Base-by-base conservation (phyloP, 1,140 invertebrate species). In the Mizuhopecten yessoensis region DNA sequence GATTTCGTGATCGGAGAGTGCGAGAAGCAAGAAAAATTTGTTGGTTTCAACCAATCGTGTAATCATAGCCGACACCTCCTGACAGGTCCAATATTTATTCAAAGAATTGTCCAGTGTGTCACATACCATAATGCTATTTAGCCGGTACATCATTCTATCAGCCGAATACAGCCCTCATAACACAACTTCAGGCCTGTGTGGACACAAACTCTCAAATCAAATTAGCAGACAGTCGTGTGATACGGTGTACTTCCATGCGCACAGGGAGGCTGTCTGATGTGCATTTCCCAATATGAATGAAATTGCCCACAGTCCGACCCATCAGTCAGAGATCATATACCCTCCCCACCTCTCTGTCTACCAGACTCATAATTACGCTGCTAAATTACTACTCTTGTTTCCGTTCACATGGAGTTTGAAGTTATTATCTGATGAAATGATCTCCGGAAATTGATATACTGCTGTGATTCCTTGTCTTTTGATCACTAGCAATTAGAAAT, bases 151-250 rank as follows among this genome's bases (percentile, higher is more conserved):
- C 45, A 20, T 49, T 49, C 45, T 49, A 49, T 49, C 45, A 49
- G 45, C 45, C 11, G 45, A 49, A 23, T 2, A 49, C 45, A 49
- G 45, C 45, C 45, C 45, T 49, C 15, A 49, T 49, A 49, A 49
- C 45, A 11, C 57, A 17, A 45, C 9, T 45, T 7, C n/a, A 75
- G n/a, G 23, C 57, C 57, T 2, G 57, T 75, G 57, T 75, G 57
- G 57, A 29, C 57, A 75, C 57, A 75, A 75, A 75, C 57, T 75
- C 57, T 75, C 57, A 75, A 75, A 75, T 75, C 57, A 75, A 75
- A 75, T 75, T 49, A 49, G 11, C 20, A 49, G 45, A 49, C 45
- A 23, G 11, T 10, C 15, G 45, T 49, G 45, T 49, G 20, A 49
- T 49, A 20, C 45, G 11, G 20, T 49, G 45, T 49, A 49, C 45